Percentiles rank a stretch among this genome's conserved stretches.
Conservation (phyloP, 2,797 vertebrate genomes). For the Phaenicophaeus curvirostris region DNA sequence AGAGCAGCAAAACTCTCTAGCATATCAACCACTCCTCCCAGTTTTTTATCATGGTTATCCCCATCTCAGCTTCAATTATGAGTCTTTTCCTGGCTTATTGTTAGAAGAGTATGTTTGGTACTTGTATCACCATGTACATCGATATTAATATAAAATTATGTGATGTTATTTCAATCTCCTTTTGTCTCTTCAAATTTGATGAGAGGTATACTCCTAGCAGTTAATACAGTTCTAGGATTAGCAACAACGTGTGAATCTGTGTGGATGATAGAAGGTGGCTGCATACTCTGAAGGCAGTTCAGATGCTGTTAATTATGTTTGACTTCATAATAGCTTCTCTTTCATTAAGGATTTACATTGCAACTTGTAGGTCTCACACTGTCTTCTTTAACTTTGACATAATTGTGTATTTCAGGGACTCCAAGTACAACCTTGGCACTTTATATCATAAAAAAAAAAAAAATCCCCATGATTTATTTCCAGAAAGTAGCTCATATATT, state of each 20-base stretch:
- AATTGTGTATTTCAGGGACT: neutral
- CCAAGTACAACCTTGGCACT: neutral
- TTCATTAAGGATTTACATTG: conserved; percentile 34
- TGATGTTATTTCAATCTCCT: conserved; percentile 24
- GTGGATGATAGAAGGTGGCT: neutral
- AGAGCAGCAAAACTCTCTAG: fast-evolving
- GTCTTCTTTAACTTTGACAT: conserved; percentile 34
- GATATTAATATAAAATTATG: conserved; percentile 2
- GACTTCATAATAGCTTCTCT: neutral
- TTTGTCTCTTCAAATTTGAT: conserved; percentile 14
- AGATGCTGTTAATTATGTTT: conserved; percentile 39
- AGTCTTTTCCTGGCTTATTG: neutral
- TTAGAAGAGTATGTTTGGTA: neutral
- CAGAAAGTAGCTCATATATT: neutral
- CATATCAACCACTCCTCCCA: neutral
- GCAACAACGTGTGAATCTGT: neutral
- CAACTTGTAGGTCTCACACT: neutral
- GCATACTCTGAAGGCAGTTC: neutral
- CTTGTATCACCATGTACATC: neutral
- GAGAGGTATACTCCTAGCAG: neutral
- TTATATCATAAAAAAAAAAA: neutral
- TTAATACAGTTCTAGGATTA: conserved; percentile 22
- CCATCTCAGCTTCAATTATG: neutral
- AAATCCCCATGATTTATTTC: neutral
- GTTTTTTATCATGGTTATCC: neutral